A percentile compares a stretch with the other conserved stretches of the same genome.
Evolutionary conservation across 2,797 vertebrate species (phyloP).

Genomic region (Hypotaenidia okinawae): DNA sequence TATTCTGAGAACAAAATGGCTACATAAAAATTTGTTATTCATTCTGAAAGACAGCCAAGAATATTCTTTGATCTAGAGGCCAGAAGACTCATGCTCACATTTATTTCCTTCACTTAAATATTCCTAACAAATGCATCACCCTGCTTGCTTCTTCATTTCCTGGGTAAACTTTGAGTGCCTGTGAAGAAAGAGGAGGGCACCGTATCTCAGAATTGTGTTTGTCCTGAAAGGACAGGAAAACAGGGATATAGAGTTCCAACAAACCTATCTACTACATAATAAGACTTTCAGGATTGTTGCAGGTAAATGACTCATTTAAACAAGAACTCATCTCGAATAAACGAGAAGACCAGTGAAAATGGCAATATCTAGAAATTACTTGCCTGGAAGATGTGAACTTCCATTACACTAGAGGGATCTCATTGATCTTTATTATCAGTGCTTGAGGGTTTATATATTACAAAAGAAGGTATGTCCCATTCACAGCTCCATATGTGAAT

Average conservation of each 20-base stretch:
- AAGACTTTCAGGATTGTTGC: neutral
- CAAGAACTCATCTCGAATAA: neutral
- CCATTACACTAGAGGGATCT: neutral
- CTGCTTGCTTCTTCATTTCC: neutral
- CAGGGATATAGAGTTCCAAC: neutral
- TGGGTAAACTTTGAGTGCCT: neutral
- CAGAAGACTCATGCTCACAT: neutral
- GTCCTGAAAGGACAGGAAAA: neutral
- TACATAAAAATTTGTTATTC: neutral
- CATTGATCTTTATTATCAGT: neutral
- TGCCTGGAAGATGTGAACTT: neutral
- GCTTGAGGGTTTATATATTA: neutral
- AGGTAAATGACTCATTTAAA: neutral
- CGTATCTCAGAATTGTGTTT: neutral
- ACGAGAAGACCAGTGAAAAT: neutral
- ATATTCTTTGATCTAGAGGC: constrained; percentile 15
- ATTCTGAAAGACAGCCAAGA: constrained; percentile 1
- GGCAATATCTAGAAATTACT: neutral
- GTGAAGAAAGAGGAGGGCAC: neutral
- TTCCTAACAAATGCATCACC: neutral
- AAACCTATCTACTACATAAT: neutral
- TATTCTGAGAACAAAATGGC: constrained; percentile 20
- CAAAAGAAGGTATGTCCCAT: neutral
- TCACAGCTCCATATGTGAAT: neutral
- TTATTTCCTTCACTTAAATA: neutral